Base-by-base conservation (phyloP, 2,113 vertebrate genomes). In the Excalfactoria chinensis region DNA sequence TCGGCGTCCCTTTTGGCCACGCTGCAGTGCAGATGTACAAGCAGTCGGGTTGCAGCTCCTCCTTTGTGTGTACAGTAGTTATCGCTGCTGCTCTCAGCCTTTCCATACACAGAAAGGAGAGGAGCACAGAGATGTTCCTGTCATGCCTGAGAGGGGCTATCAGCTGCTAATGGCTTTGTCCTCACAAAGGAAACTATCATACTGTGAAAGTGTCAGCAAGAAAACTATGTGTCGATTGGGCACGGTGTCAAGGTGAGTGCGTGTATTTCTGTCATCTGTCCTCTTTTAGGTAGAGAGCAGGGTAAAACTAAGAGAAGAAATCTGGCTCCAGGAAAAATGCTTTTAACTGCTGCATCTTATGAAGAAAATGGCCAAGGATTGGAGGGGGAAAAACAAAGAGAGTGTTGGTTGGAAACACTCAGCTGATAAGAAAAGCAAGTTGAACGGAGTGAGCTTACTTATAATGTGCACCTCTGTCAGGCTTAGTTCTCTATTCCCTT, bases 161-260 rank as follows among this genome's bases (percentile, higher is more conserved):
- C 89, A 86, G n/a, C 35, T 53, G 30, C 70, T 96, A 75, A 96
- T 95, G 96, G 95, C 94, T 77, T 35, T 94, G 89, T 78, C 82
- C 8, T 69, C 93, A 0, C 96, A 94, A 34, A 96, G 94, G 84
- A 95, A 93, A 9, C 91, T 88, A 71, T 89, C 75, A 0, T 46
- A 89, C 0, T 15, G 74, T 28, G 62, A 71, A 37, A 37, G 77
- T 10, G 67, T 11, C 64, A 43, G 89, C 89, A 93, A 89, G 18
- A 97, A 44, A 91, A 67, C 48, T 1, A 97, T 97, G 96, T 97
- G 96, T 90, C 93, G 96, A 0, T 70, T 35, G 7, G 40, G 71
- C 32, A 35, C 5, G 8, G 37, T 86, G 89, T 26, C 76, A 88
- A 97, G 97, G 97, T 97, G 35, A 87, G 97, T 95, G 76, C 20